Conservation (phyloP, 2,113 vertebrate genomes). For the Onychostoma macrolepis region DNA sequence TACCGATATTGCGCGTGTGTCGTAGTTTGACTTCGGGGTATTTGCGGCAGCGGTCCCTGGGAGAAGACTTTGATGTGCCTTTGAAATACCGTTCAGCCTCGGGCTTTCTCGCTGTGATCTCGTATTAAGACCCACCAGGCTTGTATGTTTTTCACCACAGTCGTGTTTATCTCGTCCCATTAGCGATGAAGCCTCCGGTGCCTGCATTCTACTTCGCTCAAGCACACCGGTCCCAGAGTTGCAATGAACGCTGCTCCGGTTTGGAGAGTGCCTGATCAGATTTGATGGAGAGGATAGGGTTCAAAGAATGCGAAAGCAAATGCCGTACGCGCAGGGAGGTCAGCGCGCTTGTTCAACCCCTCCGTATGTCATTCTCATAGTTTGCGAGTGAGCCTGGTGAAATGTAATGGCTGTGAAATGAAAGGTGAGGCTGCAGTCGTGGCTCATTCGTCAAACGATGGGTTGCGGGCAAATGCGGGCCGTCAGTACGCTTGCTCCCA, state of each 20-base stretch:
- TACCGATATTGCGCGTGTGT: neutral
- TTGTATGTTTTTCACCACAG: slow-evolving; percentile 38
- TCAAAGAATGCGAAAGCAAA: slow-evolving; percentile 23
- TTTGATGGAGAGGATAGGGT: slow-evolving; percentile 33
- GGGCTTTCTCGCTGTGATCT: slow-evolving; percentile 34
- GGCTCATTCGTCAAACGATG: slow-evolving; percentile 34
- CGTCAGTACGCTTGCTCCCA: neutral
- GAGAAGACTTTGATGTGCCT: slow-evolving; percentile 47
- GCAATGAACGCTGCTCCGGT: no score
- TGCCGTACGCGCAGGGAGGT: neutral
- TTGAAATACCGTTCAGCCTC: slow-evolving; percentile 45
- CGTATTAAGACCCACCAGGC: slow-evolving; percentile 49
- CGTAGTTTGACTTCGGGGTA: slow-evolving; percentile 32
- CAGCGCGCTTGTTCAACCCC: slow-evolving; percentile 16
- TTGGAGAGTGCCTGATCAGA: neutral
- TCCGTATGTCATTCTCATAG: slow-evolving; percentile 34
- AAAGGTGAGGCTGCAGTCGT: slow-evolving; percentile 42
- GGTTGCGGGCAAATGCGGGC: slow-evolving; percentile 14
- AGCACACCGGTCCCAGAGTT: neutral
- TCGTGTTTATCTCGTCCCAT: slow-evolving; percentile 30
- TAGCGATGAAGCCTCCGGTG: slow-evolving; percentile 38
- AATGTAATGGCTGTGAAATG: slow-evolving; percentile 43
- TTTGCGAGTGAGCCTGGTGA: neutral
- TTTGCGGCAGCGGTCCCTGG: slow-evolving; percentile 35
- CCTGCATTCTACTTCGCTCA: slow-evolving; percentile 5